phyloP scores from a whole-genome alignment of 2,797 vertebrate genomes.

The Sebastolobus altivelis region DNA sequence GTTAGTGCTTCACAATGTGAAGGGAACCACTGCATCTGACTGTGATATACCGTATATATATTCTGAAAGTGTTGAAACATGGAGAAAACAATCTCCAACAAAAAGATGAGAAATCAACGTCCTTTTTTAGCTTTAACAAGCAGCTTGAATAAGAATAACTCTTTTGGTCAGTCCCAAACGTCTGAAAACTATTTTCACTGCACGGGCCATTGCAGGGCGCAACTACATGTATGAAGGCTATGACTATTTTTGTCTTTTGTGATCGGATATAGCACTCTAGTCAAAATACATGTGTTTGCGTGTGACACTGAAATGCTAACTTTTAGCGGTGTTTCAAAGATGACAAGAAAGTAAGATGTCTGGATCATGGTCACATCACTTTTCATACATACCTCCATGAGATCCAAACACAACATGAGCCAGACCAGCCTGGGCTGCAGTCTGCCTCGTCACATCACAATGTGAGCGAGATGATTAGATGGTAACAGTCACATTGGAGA shows the following conservation, averaged over 20 bases:
- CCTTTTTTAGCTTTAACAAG: not conserved
- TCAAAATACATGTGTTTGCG: not conserved
- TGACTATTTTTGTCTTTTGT: conserved; percentile 10
- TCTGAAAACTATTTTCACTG: conserved; percentile 9
- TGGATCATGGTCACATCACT: not conserved
- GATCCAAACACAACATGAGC: not conserved
- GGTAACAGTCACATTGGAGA: conserved; percentile 10
- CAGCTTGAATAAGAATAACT: not conserved
- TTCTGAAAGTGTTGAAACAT: conserved; percentile 22
- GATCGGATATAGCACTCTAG: not conserved
- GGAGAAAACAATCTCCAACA: conserved; percentile 4
- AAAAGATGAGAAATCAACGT: conserved; percentile 9
- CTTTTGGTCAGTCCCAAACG: not conserved
- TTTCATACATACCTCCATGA: not conserved
- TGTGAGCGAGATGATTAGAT: conserved; percentile 3
- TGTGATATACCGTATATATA: not conserved
- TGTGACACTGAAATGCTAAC: not conserved
- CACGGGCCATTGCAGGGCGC: not conserved
- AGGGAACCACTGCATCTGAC: conserved; percentile 4
- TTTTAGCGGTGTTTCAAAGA: not conserved
- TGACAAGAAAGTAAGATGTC: not conserved
- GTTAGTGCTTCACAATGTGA: conserved; percentile 43
- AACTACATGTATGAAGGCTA: not conserved
- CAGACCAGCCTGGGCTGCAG: conserved; percentile 9
- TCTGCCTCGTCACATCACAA: conserved; percentile 1